Evolutionary conservation across 2,888 invertebrate species (phyloP).

Genomic region (Agonopterix heracliana): DNA sequence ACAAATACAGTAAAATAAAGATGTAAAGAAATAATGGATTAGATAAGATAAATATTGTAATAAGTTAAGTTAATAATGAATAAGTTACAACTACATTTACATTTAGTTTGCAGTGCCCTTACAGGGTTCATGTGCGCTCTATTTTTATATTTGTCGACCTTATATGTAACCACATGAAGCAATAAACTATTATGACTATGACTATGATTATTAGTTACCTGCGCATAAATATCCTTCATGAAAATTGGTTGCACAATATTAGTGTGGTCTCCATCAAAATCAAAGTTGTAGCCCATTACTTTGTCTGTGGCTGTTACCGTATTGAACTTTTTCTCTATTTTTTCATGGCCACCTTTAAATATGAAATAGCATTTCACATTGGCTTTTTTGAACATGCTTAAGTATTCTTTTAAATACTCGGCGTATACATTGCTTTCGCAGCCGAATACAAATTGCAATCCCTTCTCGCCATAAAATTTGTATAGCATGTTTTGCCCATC

Average conservation of each 20-base stretch:
- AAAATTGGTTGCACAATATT: conserved; percentile 20
- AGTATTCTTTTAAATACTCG: conserved; percentile 17
- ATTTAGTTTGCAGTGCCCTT: no score
- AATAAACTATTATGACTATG: no score
- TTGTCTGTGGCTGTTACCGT: not conserved
- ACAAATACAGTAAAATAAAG: no score
- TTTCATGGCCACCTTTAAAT: conserved; percentile 34
- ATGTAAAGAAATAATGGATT: no score
- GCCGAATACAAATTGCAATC: conserved; percentile 23
- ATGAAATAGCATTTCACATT: conserved; percentile 34
- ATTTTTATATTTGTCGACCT: no score
- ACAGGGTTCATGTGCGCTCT: no score
- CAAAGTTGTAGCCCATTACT: not conserved
- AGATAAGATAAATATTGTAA: no score
- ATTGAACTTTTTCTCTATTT: conserved; percentile 15
- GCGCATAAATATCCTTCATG: conserved; percentile 21
- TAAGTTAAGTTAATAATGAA: no score
- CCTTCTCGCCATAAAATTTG: conserved; percentile 19
- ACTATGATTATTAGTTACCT: no score
- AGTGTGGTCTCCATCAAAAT: no score
- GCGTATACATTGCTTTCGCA: conserved; percentile 33
- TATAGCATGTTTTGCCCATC: conserved; percentile 36
- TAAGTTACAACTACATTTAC: no score
- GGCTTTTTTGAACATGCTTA: conserved; percentile 28
- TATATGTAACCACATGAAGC: no score